These are phyloP conservation scores for Cepaea nemoralis DNA, from an alignment of 1,140 invertebrate genomes.

Conservation along the genomic window DNA sequence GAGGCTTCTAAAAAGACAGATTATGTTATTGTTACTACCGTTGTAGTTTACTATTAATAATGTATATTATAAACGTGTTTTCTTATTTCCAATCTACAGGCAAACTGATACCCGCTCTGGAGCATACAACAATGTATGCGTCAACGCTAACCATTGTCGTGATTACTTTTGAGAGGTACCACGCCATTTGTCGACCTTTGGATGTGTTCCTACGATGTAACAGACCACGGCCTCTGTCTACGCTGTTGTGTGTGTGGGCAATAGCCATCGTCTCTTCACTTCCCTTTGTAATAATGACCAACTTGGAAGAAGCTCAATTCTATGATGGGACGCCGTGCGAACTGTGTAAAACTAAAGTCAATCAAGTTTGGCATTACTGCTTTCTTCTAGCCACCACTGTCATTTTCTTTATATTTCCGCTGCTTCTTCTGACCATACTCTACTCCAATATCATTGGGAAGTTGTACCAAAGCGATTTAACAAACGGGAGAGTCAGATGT, in stretches of 20 bases:
- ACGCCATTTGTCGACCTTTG: conserved; percentile 51
- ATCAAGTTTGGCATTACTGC: conserved; percentile 39
- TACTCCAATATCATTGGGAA: conserved; percentile 50
- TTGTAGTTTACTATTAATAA: no score
- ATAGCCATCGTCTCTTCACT: conserved; percentile 42
- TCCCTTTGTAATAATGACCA: conserved; percentile 55
- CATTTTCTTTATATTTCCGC: conserved; percentile 49
- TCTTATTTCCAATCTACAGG: conserved; percentile 56
- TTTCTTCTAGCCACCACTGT: conserved; percentile 46
- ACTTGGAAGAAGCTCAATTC: conserved; percentile 42
- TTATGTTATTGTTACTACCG: no score
- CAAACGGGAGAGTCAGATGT: background rate
- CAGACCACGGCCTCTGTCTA: conserved; percentile 23
- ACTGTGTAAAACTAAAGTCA: conserved; percentile 50
- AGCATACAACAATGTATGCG: conserved; percentile 54
- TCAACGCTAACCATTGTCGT: conserved; percentile 57
- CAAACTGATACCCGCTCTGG: conserved; percentile 56
- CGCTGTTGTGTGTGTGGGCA: conserved; percentile 45
- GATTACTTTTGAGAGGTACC: conserved; percentile 57
- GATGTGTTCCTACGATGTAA: conserved; percentile 33
- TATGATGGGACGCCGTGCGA: conserved; percentile 48
- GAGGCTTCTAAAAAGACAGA: no score
- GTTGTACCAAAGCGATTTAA: conserved; percentile 22
- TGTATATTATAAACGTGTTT: background rate
- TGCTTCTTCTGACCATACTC: conserved; percentile 48